phyloP scores from a whole-genome alignment of 2,888 invertebrate species.

The Clepsis dumicolana region DNA sequence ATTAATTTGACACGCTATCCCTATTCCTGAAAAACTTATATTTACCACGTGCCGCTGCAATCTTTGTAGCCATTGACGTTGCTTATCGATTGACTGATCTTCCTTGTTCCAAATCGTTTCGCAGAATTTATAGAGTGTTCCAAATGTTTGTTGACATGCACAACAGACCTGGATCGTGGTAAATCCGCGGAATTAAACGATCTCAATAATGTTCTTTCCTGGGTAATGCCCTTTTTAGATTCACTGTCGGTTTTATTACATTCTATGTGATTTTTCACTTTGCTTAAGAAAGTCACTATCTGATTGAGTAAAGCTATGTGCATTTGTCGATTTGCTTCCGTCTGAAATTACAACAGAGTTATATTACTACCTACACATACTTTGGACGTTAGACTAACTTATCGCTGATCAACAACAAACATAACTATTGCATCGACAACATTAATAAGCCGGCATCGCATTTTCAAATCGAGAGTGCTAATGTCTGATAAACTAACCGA shows the following conservation, averaged over 20 bases:
- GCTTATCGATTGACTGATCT: conserved; percentile 79
- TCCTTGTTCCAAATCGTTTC: conserved; percentile 72
- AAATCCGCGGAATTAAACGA: conserved; percentile 67
- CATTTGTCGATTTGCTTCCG: conserved; percentile 90
- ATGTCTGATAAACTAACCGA: background rate
- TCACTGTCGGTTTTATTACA: conserved; percentile 62
- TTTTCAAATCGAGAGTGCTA: background rate
- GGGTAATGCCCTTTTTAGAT: conserved; percentile 53
- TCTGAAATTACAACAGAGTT: conserved; percentile 77
- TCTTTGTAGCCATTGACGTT: conserved; percentile 78
- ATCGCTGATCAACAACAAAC: background rate
- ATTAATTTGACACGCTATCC: background rate
- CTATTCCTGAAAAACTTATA: background rate
- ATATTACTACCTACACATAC: background rate
- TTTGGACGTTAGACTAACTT: background rate
- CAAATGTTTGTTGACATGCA: conserved; percentile 72
- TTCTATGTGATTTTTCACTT: conserved; percentile 89
- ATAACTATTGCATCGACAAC: background rate
- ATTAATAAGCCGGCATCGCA: background rate
- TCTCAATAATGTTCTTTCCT: conserved; percentile 53
- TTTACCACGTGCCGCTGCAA: conserved; percentile 61
- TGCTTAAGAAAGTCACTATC: conserved; percentile 89
- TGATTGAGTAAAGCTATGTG: conserved; percentile 90
- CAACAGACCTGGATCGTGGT: conserved; percentile 75
- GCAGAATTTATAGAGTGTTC: conserved; percentile 65